Percentiles rank a stretch among this genome's conserved stretches.
phyloP scores from a whole-genome alignment of 2,888 invertebrate species.

The Tetramorium bicarinatum region DNA sequence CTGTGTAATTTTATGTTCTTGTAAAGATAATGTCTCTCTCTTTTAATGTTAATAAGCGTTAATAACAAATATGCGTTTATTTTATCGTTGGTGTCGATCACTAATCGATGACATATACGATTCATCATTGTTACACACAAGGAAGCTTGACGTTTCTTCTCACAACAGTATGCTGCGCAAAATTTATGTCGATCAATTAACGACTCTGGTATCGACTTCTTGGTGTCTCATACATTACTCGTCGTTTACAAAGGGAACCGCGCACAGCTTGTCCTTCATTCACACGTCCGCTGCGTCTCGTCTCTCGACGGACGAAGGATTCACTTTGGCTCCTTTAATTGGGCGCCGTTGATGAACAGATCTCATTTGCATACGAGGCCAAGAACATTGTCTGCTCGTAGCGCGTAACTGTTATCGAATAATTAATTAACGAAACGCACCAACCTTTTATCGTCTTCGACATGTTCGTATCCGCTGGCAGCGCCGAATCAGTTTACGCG shows the following conservation, averaged over 20 bases:
- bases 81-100: neutral
- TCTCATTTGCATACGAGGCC: slow-evolving; percentile 62
- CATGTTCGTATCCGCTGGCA: slow-evolving; percentile 26
- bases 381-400: slow-evolving; percentile 60
- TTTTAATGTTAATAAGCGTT: too few relatives aligned
- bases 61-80: neutral
- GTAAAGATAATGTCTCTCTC: neutral
- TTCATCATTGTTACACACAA: slow-evolving; percentile 19
- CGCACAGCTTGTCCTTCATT: slow-evolving; percentile 30
- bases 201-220: neutral
- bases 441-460: slow-evolving; percentile 39
- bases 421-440: slow-evolving; percentile 61
- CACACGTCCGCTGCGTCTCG: slow-evolving; percentile 28
- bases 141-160: neutral
- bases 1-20: neutral
- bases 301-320: slow-evolving; percentile 18
- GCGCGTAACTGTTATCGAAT: slow-evolving; percentile 55
- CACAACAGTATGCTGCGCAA: neutral
- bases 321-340: slow-evolving; percentile 50
- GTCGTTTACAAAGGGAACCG: neutral
- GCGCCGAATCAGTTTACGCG: slow-evolving; percentile 49
- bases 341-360: slow-evolving; percentile 54
- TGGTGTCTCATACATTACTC: neutral
- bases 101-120: slow-evolving; percentile 4
- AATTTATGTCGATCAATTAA: slow-evolving; percentile 25